Percentiles rank a stretch among this genome's conserved stretches.
Conservation (phyloP, 2,113 vertebrate genomes). For the Salminus brasiliensis region DNA sequence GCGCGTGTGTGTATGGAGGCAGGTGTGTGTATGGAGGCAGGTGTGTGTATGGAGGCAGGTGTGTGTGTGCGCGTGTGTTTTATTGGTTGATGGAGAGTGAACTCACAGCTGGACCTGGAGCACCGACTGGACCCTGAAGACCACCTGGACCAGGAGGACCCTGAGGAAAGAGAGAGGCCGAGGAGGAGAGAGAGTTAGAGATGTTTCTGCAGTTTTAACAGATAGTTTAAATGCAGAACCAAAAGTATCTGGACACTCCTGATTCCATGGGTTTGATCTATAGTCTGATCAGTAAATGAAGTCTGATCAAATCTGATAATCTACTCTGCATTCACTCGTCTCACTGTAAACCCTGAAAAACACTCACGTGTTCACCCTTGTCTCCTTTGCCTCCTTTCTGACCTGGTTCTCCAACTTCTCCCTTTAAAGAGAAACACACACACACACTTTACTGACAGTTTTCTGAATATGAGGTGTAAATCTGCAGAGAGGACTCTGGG, state of each 20-base stretch:
- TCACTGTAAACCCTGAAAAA: no score
- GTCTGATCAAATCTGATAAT: no score
- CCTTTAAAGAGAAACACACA: constrained; percentile 71
- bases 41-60: constrained; percentile 24
- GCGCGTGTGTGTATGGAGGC: neutral
- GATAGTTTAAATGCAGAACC: neutral
- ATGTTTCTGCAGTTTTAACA: neutral
- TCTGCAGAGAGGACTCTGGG: no score
- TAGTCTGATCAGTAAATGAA: no score
- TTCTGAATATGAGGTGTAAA: no score
- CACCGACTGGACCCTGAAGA: constrained; percentile 92
- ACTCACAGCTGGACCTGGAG: constrained; percentile 96
- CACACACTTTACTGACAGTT: no score
- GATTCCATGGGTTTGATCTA: no score
- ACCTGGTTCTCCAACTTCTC: constrained; percentile 95
- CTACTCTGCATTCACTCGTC: no score
- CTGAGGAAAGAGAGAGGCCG: neutral
- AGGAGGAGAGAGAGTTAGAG: neutral
- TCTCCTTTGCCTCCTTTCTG: constrained; percentile 97
- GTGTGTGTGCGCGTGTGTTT: constrained; percentile 1
- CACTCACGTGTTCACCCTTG: constrained; percentile 95
- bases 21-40: neutral
- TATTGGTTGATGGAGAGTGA: no score
- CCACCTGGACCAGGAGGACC: constrained; percentile 87
- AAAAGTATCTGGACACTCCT: no score